These are phyloP conservation scores for Dendrophyllia cribrosa DNA, from an alignment of 64 coral and sea anemone genomes.

Conservation along the genomic window DNA sequence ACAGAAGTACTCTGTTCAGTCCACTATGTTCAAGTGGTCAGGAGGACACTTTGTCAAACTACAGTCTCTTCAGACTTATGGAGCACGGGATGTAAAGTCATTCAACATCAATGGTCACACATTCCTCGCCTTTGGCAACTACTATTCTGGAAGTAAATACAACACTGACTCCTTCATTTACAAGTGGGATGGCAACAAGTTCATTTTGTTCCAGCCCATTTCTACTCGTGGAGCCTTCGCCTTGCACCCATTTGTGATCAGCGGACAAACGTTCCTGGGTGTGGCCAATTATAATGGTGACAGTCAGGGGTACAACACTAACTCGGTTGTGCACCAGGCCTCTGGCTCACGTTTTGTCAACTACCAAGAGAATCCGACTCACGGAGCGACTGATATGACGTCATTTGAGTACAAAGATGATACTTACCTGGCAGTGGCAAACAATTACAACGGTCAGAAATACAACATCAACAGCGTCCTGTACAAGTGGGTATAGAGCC, in stretches of 20 bases:
- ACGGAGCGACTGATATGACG: neutral
- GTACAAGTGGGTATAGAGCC: too few relatives aligned
- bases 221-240: neutral
- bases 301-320: neutral
- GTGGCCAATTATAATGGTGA: neutral
- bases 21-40: slow-evolving; percentile 15
- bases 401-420: neutral
- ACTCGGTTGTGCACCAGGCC: slow-evolving; percentile 18
- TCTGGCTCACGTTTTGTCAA: neutral
- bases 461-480: too few relatives aligned
- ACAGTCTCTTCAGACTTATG: neutral
- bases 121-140: neutral
- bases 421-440: too few relatives aligned
- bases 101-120: slow-evolving; percentile 30
- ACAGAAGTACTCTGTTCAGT: neutral
- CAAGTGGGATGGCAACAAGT: neutral
- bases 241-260: neutral
- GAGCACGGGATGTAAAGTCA: neutral
- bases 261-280: neutral
- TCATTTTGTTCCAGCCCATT: neutral
- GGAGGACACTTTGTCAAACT: neutral
- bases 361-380: neutral
- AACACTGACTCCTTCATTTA: neutral
- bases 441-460: too few relatives aligned
- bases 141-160: neutral